Evolutionary conservation across 2,888 invertebrate species (phyloP).

Genomic region (Epistrophe eligans): DNA sequence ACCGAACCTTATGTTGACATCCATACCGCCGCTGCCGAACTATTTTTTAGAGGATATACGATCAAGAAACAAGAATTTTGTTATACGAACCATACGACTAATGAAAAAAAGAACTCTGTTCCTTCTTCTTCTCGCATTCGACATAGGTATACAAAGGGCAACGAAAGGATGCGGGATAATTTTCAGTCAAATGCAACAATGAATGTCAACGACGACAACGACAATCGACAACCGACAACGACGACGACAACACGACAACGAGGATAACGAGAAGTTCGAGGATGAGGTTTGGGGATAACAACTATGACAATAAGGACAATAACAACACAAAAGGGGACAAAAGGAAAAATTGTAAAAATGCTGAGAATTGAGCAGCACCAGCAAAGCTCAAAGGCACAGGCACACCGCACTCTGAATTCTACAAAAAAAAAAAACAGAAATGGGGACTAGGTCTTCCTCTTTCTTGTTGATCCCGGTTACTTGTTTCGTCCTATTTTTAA

Average conservation of each 20-base stretch:
- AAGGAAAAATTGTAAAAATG: conserved; percentile 43
- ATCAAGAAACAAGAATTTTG: conserved; percentile 14
- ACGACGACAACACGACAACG: conserved; percentile 48
- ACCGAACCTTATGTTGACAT: conserved; percentile 4
- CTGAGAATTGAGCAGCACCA: conserved; percentile 49
- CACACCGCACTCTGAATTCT: conserved; percentile 14
- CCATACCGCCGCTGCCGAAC: background rate
- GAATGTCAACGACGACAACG: conserved; percentile 51
- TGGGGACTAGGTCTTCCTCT: conserved; percentile 7
- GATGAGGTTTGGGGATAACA: conserved; percentile 25
- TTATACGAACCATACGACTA: conserved; percentile 42
- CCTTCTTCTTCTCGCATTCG: background rate
- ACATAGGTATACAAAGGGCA: background rate
- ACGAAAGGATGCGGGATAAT: conserved; percentile 58
- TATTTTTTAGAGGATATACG: background rate
- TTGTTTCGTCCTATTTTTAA: conserved; percentile 5
- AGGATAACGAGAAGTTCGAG: conserved; percentile 40
- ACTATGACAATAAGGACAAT: conserved; percentile 64
- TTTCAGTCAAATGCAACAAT: conserved; percentile 64
- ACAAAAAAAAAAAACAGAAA: background rate
- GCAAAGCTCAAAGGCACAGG: conserved; percentile 66
- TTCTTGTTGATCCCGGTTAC: conserved; percentile 45
- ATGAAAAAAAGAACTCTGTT: conserved; percentile 22
- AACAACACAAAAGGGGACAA: conserved; percentile 45
- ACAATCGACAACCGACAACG: too few species aligned